These are phyloP conservation scores for Protobothrops flavoviridis DNA, from an alignment of 2,113 vertebrate genomes.

Conservation along the genomic window DNA sequence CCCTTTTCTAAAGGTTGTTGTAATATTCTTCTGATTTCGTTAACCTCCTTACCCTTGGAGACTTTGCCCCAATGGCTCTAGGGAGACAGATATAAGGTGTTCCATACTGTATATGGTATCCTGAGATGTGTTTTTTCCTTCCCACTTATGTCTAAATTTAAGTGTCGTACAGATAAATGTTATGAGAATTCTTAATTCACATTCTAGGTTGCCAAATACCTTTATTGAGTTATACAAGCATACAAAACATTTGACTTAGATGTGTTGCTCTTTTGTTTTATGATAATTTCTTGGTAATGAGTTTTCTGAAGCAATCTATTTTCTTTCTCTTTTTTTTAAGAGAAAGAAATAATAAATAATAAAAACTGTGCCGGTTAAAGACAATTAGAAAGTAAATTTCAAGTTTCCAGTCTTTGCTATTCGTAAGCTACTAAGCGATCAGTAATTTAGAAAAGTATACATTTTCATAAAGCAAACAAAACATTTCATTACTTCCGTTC, in stretches of 20 bases:
- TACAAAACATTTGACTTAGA: not conserved
- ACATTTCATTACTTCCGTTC: not conserved
- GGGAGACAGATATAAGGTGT: not conserved
- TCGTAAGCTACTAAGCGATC: not conserved
- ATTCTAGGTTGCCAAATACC: not conserved
- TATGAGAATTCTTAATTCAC: not conserved
- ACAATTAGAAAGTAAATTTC: not conserved
- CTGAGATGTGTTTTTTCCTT: not conserved
- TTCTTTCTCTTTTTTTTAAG: not conserved
- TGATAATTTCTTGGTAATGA: not conserved
- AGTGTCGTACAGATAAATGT: not conserved
- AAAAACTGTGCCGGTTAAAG: not conserved
- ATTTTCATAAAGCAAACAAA: not conserved
- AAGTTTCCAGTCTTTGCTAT: not conserved
- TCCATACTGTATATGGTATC: not conserved
- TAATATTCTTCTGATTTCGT: not conserved
- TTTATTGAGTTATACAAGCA: not conserved
- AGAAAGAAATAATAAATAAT: not conserved
- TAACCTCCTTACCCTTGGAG: not conserved
- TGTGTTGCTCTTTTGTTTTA: not conserved
- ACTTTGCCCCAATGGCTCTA: not conserved
- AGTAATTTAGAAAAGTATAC: not conserved
- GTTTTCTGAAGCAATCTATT: not conserved
- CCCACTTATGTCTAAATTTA: not conserved
- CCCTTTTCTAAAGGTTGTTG: not conserved